These are phyloP conservation scores for Drosophila kohkoa DNA, from an alignment of 1,140 invertebrate species.

Conservation along the genomic window DNA sequence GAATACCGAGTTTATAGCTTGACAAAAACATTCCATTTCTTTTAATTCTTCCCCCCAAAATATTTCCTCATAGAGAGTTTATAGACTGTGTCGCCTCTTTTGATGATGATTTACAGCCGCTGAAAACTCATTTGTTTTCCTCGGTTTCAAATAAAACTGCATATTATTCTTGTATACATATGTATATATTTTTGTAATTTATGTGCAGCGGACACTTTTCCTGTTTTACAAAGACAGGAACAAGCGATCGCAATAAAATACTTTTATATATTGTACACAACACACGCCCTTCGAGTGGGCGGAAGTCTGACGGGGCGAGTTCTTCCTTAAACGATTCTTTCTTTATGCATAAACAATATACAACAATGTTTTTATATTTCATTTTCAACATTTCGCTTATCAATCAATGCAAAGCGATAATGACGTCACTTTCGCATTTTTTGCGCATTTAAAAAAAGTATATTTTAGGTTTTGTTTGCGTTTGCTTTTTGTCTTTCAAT, in stretches of 20 bases:
- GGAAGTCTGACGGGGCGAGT: conserved; percentile 35
- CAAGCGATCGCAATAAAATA: conserved; percentile 9
- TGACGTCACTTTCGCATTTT: conserved; percentile 39
- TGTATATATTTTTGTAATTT: conserved; percentile 24
- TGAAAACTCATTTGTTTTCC: conserved; percentile 25
- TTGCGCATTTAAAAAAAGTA: conserved; percentile 45
- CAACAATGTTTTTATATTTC: background rate
- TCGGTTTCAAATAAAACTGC: background rate
- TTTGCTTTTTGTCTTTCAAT: background rate
- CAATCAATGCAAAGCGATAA: conserved; percentile 8
- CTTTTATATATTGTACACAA: background rate
- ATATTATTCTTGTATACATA: background rate
- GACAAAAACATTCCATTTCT: background rate
- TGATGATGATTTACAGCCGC: conserved; percentile 7
- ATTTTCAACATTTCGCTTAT: conserved; percentile 16
- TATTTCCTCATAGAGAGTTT: background rate
- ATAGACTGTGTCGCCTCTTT: background rate
- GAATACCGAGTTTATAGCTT: background rate
- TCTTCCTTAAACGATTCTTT: conserved; percentile 46
- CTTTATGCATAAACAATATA: conserved; percentile 24
- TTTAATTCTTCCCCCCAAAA: background rate
- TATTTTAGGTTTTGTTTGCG: conserved; percentile 2
- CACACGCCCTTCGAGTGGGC: conserved; percentile 39
- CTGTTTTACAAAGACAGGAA: conserved; percentile 48
- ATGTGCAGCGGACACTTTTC: conserved; percentile 34